These are phyloP conservation scores for Cryptocephalus moraei DNA, from an alignment of 2,888 invertebrate genomes.

Conservation along the genomic window DNA sequence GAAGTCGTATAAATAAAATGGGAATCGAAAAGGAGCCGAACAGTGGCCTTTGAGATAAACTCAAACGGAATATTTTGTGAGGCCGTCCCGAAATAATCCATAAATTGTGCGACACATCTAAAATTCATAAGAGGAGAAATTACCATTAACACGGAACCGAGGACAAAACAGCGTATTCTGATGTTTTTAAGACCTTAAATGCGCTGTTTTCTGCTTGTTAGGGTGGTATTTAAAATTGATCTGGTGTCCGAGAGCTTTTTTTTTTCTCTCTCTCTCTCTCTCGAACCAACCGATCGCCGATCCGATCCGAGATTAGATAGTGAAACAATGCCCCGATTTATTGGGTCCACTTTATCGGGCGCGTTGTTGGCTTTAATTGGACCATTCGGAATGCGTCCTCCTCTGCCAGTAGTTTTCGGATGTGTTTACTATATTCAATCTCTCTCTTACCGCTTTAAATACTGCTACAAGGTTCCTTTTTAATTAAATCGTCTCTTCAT, in stretches of 20 bases:
- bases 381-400: slow-evolving; percentile 20
- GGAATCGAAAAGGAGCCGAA: too few relatives aligned
- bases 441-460: too few relatives aligned
- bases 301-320: slow-evolving; percentile 37
- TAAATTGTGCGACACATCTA: slow-evolving; percentile 5
- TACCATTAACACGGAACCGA: slow-evolving; percentile 19
- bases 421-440: slow-evolving; percentile 3
- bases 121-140: slow-evolving; percentile 15
- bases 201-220: slow-evolving; percentile 26
- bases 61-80: neutral
- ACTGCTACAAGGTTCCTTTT: too few relatives aligned
- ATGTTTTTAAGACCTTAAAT: slow-evolving; percentile 9
- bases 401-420: slow-evolving; percentile 9
- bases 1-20: too few relatives aligned
- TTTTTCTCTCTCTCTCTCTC: too few relatives aligned
- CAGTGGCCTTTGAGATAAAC: neutral
- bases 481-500: too few relatives aligned
- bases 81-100: neutral
- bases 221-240: slow-evolving; percentile 34
- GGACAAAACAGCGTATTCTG: slow-evolving; percentile 13
- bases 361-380: slow-evolving; percentile 18
- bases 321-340: slow-evolving; percentile 37
- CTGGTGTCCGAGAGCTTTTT: slow-evolving; percentile 30
- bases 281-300: slow-evolving; percentile 26
- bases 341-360: slow-evolving; percentile 34